phyloP scores from a whole-genome alignment of 2,888 invertebrate genomes.

The Stenchaetothrips biformis region DNA sequence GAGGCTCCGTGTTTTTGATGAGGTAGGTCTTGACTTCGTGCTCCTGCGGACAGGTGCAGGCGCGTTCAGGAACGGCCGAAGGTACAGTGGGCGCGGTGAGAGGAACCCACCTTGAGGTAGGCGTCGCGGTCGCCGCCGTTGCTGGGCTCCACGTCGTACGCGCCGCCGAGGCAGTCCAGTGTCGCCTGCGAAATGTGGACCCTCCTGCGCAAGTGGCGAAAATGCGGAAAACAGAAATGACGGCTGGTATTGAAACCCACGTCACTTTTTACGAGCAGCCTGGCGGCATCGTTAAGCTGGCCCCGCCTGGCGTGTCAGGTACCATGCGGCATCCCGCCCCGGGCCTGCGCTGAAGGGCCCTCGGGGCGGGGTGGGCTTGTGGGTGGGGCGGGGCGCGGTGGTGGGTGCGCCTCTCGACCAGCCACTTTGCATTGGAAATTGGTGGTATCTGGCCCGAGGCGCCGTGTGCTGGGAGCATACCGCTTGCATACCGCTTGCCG shows the following conservation, averaged over 20 bases:
- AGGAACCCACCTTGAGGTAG: conserved; percentile 59
- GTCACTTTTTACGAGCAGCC: not conserved
- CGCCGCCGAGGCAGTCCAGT: conserved; percentile 73
- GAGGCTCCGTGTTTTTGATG: conserved; percentile 73
- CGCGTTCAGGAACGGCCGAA: not conserved
- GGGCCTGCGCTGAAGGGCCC: too few species aligned
- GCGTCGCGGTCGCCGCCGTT: conserved; percentile 76
- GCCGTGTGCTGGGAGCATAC: too few species aligned
- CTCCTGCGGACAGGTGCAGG: conserved; percentile 48
- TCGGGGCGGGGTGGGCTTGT: not conserved
- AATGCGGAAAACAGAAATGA: too few species aligned
- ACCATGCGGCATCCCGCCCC: not conserved
- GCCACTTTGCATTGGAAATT: not conserved
- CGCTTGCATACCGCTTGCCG: too few species aligned
- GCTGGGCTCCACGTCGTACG: conserved; percentile 92
- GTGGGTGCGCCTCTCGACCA: not conserved
- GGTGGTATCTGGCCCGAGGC: not conserved
- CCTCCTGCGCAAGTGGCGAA: conserved; percentile 55
- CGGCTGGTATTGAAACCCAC: not conserved
- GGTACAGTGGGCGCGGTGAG: not conserved
- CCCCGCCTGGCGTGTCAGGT: not conserved
- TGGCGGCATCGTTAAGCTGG: not conserved
- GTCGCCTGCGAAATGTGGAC: conserved; percentile 95
- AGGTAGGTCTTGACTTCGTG: conserved; percentile 84
- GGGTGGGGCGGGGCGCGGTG: not conserved